These are phyloP conservation scores for Rhingia rostrata DNA, from an alignment of 2,888 invertebrate genomes.

Conservation along the genomic window DNA sequence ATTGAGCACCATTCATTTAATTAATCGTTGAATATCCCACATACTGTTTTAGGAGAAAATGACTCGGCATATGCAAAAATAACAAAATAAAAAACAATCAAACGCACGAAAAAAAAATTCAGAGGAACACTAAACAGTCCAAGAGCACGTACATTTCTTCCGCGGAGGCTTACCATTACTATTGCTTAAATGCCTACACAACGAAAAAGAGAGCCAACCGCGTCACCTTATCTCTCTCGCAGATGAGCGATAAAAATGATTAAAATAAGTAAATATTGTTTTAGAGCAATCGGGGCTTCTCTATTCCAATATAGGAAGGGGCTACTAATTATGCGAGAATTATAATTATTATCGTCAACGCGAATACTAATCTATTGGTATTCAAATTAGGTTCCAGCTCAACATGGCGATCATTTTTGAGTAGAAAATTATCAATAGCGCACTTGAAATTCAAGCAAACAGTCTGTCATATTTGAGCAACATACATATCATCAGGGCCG, in stretches of 20 bases:
- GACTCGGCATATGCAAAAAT: background rate
- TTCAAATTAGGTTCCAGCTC: conserved; percentile 28
- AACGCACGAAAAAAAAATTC: conserved; percentile 13
- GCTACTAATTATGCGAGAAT: conserved; percentile 14
- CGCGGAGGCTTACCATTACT: background rate
- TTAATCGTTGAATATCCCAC: conserved; percentile 11
- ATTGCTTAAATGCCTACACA: conserved; percentile 1
- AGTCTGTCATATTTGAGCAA: conserved; percentile 4
- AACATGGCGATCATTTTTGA: conserved; percentile 29
- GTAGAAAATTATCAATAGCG: conserved; percentile 12
- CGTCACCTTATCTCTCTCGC: conserved; percentile 5
- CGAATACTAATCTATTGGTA: conserved; percentile 36
- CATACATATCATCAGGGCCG: conserved; percentile 26
- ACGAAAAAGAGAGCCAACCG: conserved; percentile 32
- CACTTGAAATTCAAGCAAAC: conserved; percentile 10
- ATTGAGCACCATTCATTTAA: conserved; percentile 34
- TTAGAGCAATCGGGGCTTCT: background rate
- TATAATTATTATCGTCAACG: conserved; percentile 10
- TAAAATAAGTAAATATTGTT: conserved; percentile 41
- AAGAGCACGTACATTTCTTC: background rate
- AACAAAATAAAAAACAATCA: conserved; percentile 5
- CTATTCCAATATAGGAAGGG: conserved; percentile 1
- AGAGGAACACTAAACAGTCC: background rate
- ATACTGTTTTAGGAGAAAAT: no score
- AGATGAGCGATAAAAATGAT: conserved; percentile 29